phyloP scores from a whole-genome alignment of 2,888 invertebrate species.

The Myopa tessellatipennis region DNA sequence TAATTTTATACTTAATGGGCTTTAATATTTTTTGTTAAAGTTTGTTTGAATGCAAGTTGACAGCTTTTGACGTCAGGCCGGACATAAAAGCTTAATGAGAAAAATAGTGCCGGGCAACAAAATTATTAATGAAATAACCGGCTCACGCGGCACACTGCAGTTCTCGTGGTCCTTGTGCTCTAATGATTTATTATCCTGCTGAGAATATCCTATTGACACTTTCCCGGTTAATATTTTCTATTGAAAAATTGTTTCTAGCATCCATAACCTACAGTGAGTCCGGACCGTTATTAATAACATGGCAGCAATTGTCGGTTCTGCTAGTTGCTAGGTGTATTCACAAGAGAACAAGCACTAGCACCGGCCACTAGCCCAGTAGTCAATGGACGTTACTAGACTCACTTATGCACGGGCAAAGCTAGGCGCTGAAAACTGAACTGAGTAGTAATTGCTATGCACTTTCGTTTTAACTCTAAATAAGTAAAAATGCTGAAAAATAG shows the following conservation, averaged over 20 bases:
- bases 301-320: not conserved
- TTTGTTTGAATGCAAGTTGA: not conserved
- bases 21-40: not conserved
- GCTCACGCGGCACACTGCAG: not conserved
- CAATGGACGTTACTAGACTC: too few species aligned
- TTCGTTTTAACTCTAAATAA: too few species aligned
- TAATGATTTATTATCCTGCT: slow-evolving; percentile 42
- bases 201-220: slow-evolving; percentile 33
- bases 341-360: not conserved
- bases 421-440: too few species aligned
- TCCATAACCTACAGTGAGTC: not conserved
- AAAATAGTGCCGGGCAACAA: not conserved
- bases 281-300: slow-evolving; percentile 28
- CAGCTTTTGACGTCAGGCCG: slow-evolving; percentile 12
- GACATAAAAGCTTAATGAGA: not conserved
- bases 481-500: too few species aligned
- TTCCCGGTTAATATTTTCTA: slow-evolving; percentile 10
- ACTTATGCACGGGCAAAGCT: too few species aligned
- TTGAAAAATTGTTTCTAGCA: slow-evolving; percentile 35
- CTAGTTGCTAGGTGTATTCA: not conserved
- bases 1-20: slow-evolving; percentile 1
- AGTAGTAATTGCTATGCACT: too few species aligned
- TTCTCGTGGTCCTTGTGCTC: slow-evolving; percentile 11
- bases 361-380: not conserved
- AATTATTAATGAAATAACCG: slow-evolving; percentile 25